Evolutionary conservation across 2,113 vertebrate species (phyloP).

Genomic region (Brevimyrus niger): DNA sequence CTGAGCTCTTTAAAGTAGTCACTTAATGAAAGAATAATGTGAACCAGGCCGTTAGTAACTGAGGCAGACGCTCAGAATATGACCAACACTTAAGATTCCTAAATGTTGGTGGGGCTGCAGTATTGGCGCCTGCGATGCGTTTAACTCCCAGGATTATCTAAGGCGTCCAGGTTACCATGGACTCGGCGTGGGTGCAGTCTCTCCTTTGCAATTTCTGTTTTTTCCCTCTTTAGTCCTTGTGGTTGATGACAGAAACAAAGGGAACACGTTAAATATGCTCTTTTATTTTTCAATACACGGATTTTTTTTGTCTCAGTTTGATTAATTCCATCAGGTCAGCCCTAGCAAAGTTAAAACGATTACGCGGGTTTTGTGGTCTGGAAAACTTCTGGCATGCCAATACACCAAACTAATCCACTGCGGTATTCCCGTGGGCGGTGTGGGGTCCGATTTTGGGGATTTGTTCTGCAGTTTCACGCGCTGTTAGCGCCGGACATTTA

Average conservation of each 20-base stretch:
- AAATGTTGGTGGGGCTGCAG: slow-evolving; percentile 3
- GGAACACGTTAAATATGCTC: neutral
- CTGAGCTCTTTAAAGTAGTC: slow-evolving; percentile 45
- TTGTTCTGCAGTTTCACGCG: neutral
- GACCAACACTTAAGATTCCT: neutral
- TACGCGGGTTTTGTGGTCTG: neutral
- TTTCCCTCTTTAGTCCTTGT: neutral
- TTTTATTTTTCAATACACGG: neutral
- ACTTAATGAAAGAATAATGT: slow-evolving; percentile 57
- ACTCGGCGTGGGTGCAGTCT: neutral
- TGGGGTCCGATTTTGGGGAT: neutral
- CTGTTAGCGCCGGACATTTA: neutral
- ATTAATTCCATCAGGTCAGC: neutral
- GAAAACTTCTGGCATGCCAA: neutral
- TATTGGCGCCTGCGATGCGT: neutral
- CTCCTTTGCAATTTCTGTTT: neutral
- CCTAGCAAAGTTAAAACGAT: neutral
- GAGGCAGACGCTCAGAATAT: neutral
- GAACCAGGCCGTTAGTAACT: slow-evolving; percentile 45
- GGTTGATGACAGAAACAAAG: neutral
- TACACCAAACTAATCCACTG: neutral
- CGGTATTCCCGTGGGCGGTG: neutral
- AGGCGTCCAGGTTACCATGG: neutral
- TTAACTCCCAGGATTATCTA: neutral
- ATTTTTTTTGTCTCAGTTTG: neutral